phyloP scores from a whole-genome alignment of 1,140 invertebrate genomes.

The Hetaerina americana region DNA sequence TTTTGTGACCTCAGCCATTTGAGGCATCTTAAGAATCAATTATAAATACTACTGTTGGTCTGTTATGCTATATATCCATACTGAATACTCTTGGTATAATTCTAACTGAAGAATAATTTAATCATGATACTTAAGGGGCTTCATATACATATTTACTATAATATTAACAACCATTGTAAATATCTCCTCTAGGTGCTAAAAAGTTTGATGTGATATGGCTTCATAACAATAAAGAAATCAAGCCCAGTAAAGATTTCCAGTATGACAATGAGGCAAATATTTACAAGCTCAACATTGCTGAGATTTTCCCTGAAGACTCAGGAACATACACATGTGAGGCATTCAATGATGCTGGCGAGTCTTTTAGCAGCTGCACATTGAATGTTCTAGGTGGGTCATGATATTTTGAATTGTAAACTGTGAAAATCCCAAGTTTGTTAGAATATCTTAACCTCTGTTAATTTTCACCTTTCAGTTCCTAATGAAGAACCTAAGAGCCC shows the following conservation, averaged over 20 bases:
- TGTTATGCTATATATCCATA: too few species aligned
- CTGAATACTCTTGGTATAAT: too few species aligned
- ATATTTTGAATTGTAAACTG: background rate
- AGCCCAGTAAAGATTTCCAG: slow-evolving; percentile 90
- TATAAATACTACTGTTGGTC: too few species aligned
- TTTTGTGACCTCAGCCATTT: too few species aligned
- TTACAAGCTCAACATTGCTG: slow-evolving; percentile 79
- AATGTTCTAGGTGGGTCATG: slow-evolving; percentile 47
- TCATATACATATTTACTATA: background rate
- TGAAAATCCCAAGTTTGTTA: background rate
- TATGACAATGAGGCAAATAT: slow-evolving; percentile 82
- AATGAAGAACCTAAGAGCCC: slow-evolving; percentile 74
- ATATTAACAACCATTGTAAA: too few species aligned
- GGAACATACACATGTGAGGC: slow-evolving; percentile 93
- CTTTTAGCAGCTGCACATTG: slow-evolving; percentile 79
- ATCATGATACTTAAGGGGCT: too few species aligned
- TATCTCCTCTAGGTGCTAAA: slow-evolving; percentile 51
- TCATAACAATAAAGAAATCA: slow-evolving; percentile 93
- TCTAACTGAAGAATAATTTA: too few species aligned
- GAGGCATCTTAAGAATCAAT: too few species aligned
- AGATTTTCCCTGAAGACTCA: slow-evolving; percentile 88
- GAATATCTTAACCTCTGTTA: background rate
- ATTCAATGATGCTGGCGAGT: slow-evolving; percentile 88
- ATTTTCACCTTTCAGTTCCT: slow-evolving; percentile 44
- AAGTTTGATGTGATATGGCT: slow-evolving; percentile 91